These are phyloP conservation scores for Zygogramma bicolorata DNA, from an alignment of 2,888 invertebrate species.

Conservation along the genomic window DNA sequence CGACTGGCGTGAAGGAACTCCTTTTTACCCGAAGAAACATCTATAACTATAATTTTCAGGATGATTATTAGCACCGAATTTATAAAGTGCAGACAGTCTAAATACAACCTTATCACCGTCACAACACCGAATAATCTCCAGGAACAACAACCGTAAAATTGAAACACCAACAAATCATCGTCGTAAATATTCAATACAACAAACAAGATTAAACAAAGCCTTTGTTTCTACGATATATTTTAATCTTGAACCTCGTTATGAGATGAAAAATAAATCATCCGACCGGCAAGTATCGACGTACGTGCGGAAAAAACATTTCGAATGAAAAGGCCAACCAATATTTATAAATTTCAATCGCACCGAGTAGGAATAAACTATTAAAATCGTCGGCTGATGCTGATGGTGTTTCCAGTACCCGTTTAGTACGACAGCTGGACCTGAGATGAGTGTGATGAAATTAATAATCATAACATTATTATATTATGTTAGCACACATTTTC, in stretches of 20 bases:
- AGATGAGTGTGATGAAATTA: too few species aligned
- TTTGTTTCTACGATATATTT: slow-evolving; percentile 1
- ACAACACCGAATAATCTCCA: background rate
- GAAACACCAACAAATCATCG: background rate
- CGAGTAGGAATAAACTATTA: slow-evolving; percentile 6
- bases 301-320: background rate
- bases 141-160: background rate
- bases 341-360: slow-evolving; percentile 11
- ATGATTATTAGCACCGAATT: too few species aligned
- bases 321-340: background rate
- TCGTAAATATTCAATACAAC: slow-evolving; percentile 5
- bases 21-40: too few species aligned
- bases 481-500: too few species aligned
- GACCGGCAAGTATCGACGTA: slow-evolving; percentile 2
- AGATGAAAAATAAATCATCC: background rate
- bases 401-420: background rate
- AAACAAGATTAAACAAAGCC: slow-evolving; percentile 10
- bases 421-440: background rate
- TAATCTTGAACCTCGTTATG: slow-evolving; percentile 4
- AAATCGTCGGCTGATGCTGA: background rate
- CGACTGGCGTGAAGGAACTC: too few species aligned
- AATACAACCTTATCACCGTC: background rate
- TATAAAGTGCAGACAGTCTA: too few species aligned
- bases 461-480: too few species aligned
- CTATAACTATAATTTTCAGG: too few species aligned